Conservation (phyloP, 2,113 vertebrate genomes). For the Puma concolor region DNA sequence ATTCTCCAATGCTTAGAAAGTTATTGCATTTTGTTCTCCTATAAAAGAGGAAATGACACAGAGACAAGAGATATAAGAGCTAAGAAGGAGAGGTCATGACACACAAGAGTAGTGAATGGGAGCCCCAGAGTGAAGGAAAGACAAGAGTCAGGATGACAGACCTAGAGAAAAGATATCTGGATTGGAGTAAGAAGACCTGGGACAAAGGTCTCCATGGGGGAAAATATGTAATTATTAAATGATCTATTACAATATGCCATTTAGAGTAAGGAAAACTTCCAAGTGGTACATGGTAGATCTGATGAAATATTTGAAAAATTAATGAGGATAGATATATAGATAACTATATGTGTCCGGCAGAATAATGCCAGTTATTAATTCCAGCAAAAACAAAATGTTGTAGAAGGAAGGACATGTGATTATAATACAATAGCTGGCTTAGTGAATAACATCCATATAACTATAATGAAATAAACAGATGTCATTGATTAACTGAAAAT, state of each 20-base stretch:
- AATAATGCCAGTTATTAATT: not conserved
- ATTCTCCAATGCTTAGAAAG: not conserved
- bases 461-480: constrained; percentile 19
- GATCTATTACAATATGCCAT: not conserved
- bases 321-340: not conserved
- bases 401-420: not conserved
- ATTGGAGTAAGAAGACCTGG: not conserved
- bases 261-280: not conserved
- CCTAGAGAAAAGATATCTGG: not conserved
- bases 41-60: not conserved
- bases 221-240: not conserved
- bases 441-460: not conserved
- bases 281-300: not conserved
- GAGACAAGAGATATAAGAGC: not conserved
- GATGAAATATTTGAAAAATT: not conserved
- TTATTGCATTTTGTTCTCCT: not conserved
- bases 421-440: constrained; percentile 21
- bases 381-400: not conserved
- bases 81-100: not conserved
- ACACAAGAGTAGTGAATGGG: not conserved
- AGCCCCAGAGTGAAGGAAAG: not conserved
- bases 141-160: not conserved
- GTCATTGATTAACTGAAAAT: constrained; percentile 12
- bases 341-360: not conserved
- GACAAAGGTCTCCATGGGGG: not conserved